Conservation (phyloP, 2,888 invertebrate species). For the Scaptomyza tumidula region DNA sequence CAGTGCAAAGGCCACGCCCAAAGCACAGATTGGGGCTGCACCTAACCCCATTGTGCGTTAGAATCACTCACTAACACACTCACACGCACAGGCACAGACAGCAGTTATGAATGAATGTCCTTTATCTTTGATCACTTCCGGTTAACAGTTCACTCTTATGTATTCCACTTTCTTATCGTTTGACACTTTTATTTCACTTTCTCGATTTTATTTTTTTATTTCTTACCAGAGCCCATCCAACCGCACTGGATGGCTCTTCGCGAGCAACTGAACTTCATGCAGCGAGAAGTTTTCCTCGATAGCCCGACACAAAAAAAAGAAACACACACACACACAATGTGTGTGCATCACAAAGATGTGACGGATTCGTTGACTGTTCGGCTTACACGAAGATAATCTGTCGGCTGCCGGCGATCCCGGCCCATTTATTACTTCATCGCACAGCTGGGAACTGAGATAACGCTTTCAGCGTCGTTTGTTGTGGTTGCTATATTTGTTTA, state of each 20-base stretch:
- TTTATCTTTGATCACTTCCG: slow-evolving; percentile 64
- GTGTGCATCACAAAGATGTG: slow-evolving; percentile 36
- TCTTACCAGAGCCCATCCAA: slow-evolving; percentile 77
- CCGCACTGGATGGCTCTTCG: slow-evolving; percentile 84
- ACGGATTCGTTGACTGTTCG: slow-evolving; percentile 43
- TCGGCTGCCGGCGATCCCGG: slow-evolving; percentile 57
- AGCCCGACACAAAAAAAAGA: slow-evolving; percentile 33
- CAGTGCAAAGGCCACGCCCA: slow-evolving; percentile 73
- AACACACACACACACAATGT: slow-evolving; percentile 6
- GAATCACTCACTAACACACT: slow-evolving; percentile 13
- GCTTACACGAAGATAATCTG: slow-evolving; percentile 29
- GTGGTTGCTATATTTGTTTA: slow-evolving; percentile 48
- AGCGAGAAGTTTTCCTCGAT: slow-evolving; percentile 65
- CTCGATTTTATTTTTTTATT: slow-evolving; percentile 32
- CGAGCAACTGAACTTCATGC: slow-evolving; percentile 81
- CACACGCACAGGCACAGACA: slow-evolving; percentile 2
- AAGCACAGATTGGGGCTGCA: slow-evolving; percentile 53
- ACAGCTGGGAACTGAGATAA: slow-evolving; percentile 57
- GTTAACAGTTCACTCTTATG: slow-evolving; percentile 52
- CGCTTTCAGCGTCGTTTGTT: slow-evolving; percentile 48
- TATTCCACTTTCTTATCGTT: slow-evolving; percentile 68
- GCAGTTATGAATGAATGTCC: slow-evolving; percentile 46
- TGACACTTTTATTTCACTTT: slow-evolving; percentile 54
- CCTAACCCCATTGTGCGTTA: slow-evolving; percentile 68
- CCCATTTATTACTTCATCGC: slow-evolving; percentile 66